Evolutionary conservation across 2,113 vertebrate genomes (phyloP), one percentile per base, ranked within the genome.

Genomic region (Tragelaphus imberbis): DNA sequence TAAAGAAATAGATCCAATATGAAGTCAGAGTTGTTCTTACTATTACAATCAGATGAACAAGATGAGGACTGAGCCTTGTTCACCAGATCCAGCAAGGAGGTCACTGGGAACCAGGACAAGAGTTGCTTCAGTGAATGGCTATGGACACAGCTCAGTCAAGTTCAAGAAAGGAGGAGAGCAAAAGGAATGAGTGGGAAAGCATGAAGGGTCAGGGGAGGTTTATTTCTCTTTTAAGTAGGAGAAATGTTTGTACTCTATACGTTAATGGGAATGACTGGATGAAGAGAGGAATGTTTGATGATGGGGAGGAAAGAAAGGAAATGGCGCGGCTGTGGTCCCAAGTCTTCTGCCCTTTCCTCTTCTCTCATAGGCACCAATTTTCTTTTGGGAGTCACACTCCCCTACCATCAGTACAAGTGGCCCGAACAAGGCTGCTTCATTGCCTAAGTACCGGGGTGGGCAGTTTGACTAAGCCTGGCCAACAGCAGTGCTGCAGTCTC

Each of bases 371-470:
- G 27, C 55, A 61, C n/a, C 14, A 21, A 0, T 33, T 33, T 63
- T 44, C 81, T 13, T 10, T 0, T 5, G 44, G 27, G 55, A 61
- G 19, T n/a, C 40, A n/a, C 44, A n/a, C 27, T 40, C 14, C n/a
- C 14, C 17, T 49, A 6, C 9, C 33, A 33, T 56, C 3, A 8
- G 58, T 23, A 16, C 30, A 47, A 8, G 36, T 2, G 56, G 51
- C 30, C 71, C 5, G 1, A 44, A 9, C 0, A 14, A 85, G 44
- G 19, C 27, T 13, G 0, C 30, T n/a, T 36, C 25, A 11, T 6
- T 4, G 44, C 44, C n/a, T 27, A 15, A 47, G 14, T 77, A 28
- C 14, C 2, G 1, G 7, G 21, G 10, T 7, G 17, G 4, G 19
- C 58, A 12, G 11, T 3, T 25, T 44, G 58, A 17, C 28, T 30